Conservation (phyloP, 2,113 vertebrate genomes). For the Tenebrosternarchus preto region DNA sequence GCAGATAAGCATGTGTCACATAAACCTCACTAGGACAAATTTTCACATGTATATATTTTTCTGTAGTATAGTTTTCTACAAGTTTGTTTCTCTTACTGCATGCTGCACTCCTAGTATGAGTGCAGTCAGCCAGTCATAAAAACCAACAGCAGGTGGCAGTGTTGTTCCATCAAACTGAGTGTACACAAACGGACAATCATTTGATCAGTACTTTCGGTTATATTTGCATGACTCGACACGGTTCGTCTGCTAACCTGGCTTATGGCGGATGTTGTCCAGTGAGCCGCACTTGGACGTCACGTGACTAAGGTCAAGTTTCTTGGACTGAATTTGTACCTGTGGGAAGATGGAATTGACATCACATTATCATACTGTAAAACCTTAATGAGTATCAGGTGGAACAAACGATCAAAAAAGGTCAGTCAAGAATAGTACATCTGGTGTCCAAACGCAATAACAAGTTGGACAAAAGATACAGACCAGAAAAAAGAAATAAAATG, state of each 20-base stretch:
- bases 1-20: no score
- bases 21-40: no score
- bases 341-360: neutral
- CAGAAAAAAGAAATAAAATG: neutral
- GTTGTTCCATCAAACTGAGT: constrained; percentile 23
- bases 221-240: constrained; percentile 17
- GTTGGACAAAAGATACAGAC: no score
- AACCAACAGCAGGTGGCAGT: constrained; percentile 62
- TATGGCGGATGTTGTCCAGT: constrained; percentile 94
- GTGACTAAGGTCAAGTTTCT: constrained; percentile 98
- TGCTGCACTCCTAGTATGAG: neutral
- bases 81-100: no score
- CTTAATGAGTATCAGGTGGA: neutral
- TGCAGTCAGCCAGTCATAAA: neutral
- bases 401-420: neutral
- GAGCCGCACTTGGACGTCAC: constrained; percentile 99
- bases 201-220: neutral
- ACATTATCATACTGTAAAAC: no score
- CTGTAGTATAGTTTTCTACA: no score
- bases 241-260: constrained; percentile 82
- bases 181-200: neutral
- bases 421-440: no score
- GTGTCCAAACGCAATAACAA: no score
- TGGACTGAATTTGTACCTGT: constrained; percentile 93
- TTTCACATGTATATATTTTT: no score